Base-by-base conservation (phyloP, 2,797 vertebrate species). In the Anas bernieri region DNA sequence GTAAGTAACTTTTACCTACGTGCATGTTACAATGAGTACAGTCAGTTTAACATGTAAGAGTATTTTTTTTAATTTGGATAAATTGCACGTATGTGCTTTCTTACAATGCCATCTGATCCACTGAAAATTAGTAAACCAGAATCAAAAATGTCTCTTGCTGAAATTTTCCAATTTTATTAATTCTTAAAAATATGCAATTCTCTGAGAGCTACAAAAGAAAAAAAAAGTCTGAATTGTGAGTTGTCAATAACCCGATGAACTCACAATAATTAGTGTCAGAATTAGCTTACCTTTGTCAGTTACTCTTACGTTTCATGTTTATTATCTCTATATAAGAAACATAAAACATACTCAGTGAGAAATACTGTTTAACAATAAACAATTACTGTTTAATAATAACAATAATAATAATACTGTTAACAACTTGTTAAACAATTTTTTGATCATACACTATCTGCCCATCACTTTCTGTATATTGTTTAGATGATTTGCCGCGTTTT, bases 1-100 rank as follows among this genome's bases (percentile, higher is more conserved):
- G 99, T 99, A 98, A 99, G 99, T 99, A 97, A 86, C 66, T 87
- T 86, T 75, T 79, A 6, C 52, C 17, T 86, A 64, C 46, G n/a
- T 80, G 18, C 7, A 5, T 6, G 1, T 55, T 67, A 5, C 55
- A 58, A 81, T 39, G 35, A 85, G 31, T 31, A n/a, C 63, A 80
- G 48, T 31, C 52, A 72, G n/a, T 80, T 80, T 55, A 69, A 35
- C 0, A 0, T 22, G 17, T 23, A 90, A 20, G 45, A 54, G 41
- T 7, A 61, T 39, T 39, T 54, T 12, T 50, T 91, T 54, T 86
- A 43, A 13, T 81, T 92, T 14, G 54, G 10, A 35, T 68, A 66
- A 83, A 28, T 46, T 54, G 6, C 26, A 25, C 1, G 1, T 67
- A 15, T 35, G 63, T 72, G 20, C 80, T 91, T 80, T 90, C 64